Evolutionary conservation across 2,888 invertebrate species (phyloP), one percentile per base, ranked within the genome.

Genomic region (Ganaspis brasiliensis): DNA sequence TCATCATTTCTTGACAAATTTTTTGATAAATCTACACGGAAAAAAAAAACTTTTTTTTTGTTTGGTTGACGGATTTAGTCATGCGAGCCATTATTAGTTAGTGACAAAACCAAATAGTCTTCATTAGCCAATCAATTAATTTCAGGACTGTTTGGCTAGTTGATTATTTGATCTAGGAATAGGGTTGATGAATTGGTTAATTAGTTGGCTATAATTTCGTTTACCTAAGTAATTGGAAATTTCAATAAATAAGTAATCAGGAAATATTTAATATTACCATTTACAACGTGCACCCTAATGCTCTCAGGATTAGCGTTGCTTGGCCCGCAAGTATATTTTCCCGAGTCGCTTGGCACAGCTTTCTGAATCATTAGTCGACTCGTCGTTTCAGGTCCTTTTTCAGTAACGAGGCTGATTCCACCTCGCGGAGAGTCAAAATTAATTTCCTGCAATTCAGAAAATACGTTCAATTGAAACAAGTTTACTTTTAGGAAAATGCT

Each of bases 251-350:
- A 19, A 61, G n/a, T 16, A n/a, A 35, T n/a, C 8, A 35, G 5
- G 3, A 1, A 37, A 61, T 6, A 56, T 56, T 14, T 3, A 49
- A 40, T 73, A 56, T 93, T 90, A 97, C 97, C 97, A 89, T 96
- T 96, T 76, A 97, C 94, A 73, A 97, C 97, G 91, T 97, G 97
- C 75, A 97, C 97, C 81, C 95, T 95, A 71, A 97, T 96, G 61
- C 95, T 96, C 61, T 96, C 96, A 0, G 97, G 96, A 87, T 96
- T 95, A 71, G 92, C 92, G 86, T 92, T 92, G 84, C 92, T 92
- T 52, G 92, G 92, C 76, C 89, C 89, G 84, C 92, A 92, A 24
- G 91, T 92, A 85, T 93, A 92, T 73, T 91, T 88, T 9, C 92
- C 92, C 19, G 92, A 91, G 83, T 92, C 92, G 75, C 87, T 86